These are phyloP conservation scores for Tylochromis polylepis DNA, from an alignment of 2,113 vertebrate species.

Conservation along the genomic window DNA sequence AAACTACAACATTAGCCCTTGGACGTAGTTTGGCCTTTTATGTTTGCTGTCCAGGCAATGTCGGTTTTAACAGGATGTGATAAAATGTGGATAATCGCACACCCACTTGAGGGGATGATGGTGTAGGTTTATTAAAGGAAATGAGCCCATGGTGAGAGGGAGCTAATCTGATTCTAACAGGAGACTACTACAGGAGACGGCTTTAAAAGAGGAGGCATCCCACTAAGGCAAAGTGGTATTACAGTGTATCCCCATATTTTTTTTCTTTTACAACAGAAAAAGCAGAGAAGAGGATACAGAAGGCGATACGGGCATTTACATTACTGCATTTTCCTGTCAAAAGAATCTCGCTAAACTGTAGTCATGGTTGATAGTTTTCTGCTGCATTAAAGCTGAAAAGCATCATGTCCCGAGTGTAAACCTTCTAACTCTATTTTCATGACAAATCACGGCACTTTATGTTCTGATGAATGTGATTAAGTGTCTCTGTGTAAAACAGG, in stretches of 20 bases:
- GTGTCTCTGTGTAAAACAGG: neutral
- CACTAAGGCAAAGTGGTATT: neutral
- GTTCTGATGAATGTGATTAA: neutral
- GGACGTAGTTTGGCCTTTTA: slow-evolving; percentile 46
- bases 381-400: neutral
- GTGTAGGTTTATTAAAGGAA: slow-evolving; percentile 61
- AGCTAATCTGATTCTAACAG: slow-evolving; percentile 35
- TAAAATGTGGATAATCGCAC: slow-evolving; percentile 61
- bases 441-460: neutral
- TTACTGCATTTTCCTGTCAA: neutral
- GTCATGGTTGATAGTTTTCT: neutral
- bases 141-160: slow-evolving; percentile 24
- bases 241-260: neutral
- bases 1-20: slow-evolving; percentile 43
- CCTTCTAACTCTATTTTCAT: neutral
- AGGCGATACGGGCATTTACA: neutral
- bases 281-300: neutral
- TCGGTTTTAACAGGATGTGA: slow-evolving; percentile 52
- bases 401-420: neutral
- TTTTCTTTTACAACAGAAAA: neutral
- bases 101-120: slow-evolving; percentile 65
- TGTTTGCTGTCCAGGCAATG: slow-evolving; percentile 35
- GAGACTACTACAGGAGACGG: neutral
- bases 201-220: slow-evolving; percentile 10
- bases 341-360: neutral